Conservation (phyloP, 1,140 invertebrate genomes). For the Drosophila seguyi region DNA sequence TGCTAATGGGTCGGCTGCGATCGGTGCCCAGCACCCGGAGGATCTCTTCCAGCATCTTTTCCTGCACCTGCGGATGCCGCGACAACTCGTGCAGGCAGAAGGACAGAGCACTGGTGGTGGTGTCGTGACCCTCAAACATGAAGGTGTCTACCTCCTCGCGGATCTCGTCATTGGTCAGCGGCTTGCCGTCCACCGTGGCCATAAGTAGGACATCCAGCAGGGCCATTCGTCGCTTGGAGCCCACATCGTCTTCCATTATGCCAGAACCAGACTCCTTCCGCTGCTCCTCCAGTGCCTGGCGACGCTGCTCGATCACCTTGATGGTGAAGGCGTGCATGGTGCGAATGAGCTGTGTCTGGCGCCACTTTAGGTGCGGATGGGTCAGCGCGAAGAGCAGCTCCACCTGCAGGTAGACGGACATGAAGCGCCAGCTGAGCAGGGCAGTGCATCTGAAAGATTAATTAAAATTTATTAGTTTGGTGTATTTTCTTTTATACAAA, state of each 20-base stretch:
- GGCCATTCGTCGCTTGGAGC: slow-evolving; percentile 87
- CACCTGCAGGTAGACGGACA: slow-evolving; percentile 51
- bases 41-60: slow-evolving; percentile 79
- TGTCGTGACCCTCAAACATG: slow-evolving; percentile 88
- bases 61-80: slow-evolving; percentile 63
- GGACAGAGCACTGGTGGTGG: slow-evolving; percentile 69
- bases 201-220: slow-evolving; percentile 90
- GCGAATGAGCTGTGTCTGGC: slow-evolving; percentile 87
- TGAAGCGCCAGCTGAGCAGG: slow-evolving; percentile 66
- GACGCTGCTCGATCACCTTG: slow-evolving; percentile 86
- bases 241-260: slow-evolving; percentile 46
- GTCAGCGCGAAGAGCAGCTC: slow-evolving; percentile 75
- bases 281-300: slow-evolving; percentile 57
- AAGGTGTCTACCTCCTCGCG: slow-evolving; percentile 90
- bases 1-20: slow-evolving; percentile 78
- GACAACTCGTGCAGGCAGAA: slow-evolving; percentile 67
- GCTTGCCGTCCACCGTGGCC: slow-evolving; percentile 85
- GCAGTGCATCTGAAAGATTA: slow-evolving; percentile 52
- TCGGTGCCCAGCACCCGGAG: slow-evolving; percentile 84
- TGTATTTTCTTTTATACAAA: too few relatives aligned
- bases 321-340: slow-evolving; percentile 89
- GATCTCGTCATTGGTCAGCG: slow-evolving; percentile 88
- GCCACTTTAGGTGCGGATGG: slow-evolving; percentile 83
- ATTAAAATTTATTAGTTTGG: neutral
- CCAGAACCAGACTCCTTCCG: neutral